Base-by-base conservation (phyloP, 2,888 invertebrate species). In the Troides helena region DNA sequence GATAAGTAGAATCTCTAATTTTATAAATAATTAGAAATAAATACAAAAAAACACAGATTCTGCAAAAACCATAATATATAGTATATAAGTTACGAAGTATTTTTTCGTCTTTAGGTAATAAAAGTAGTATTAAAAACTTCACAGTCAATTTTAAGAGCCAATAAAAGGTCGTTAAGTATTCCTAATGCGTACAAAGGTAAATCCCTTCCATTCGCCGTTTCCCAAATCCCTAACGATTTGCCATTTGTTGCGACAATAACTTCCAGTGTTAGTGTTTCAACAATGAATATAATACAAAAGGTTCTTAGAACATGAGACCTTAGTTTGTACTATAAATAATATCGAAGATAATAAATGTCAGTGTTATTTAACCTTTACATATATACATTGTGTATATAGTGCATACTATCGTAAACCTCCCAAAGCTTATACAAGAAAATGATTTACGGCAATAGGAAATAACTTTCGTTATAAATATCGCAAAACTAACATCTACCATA, bases 181-280 rank as follows among this genome's bases (percentile, higher is more conserved):
- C 68, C n/a, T 68, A 64, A 68, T 50, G 58, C 36, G 25, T 63
- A 64, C 46, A 30, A 25, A 64, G 25, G 50, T 58, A 36, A 59
- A 66, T 64, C 53, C 60, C 53, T 62, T 62, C 36, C 30, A 62
- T 57, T 69, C 62, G 36, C 46, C 57, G 21, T 36, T 66, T 62
- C 36, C 39, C 39, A 62, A 66, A 66, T 66, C 58, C 39, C 62
- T 50, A 70, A 70, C 70, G 36, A 66, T 62, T 63, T 17, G 36
- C 62, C 65, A 61, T 63, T 69, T 69, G 69, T 62, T 57, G 66
- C 57, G 67, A 62, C 62, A 69, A 70, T 60, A 59, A 63, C 18
- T 62, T 66, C 50, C 46, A 12, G 4, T 25, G 36, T 58, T 21
- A 30, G 36, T 59, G 57, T 43, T n/a, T 30, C 50, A 66, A 62